Evolutionary conservation across 2,797 vertebrate genomes (phyloP).

Genomic region (Pantherophis vulpinus): DNA sequence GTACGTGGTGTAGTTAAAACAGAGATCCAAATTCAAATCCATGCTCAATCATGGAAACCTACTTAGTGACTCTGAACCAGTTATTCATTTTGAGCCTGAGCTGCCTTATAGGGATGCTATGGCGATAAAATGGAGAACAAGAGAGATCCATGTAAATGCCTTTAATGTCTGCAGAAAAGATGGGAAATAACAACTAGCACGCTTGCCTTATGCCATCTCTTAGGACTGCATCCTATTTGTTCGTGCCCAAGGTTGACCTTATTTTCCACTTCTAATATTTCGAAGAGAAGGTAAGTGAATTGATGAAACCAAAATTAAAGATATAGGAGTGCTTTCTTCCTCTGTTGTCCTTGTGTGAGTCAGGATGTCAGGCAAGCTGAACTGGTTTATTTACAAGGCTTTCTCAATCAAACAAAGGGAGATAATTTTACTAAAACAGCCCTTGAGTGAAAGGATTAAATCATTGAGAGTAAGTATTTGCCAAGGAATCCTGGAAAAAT

Average conservation of each 20-base stretch:
- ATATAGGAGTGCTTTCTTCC: not conserved
- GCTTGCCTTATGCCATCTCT: not conserved
- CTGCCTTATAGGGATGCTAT: not conserved
- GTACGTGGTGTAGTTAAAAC: not conserved
- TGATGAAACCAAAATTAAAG: not conserved
- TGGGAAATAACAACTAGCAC: not conserved
- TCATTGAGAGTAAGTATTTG: not conserved
- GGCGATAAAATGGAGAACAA: not conserved
- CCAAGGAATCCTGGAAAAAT: not conserved
- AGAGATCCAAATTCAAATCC: not conserved
- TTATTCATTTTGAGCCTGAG: not conserved
- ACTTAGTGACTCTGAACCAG: not conserved
- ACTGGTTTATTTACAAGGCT: not conserved
- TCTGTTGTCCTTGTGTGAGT: not conserved
- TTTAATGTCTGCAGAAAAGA: not conserved
- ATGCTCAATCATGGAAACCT: not conserved
- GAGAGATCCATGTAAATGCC: not conserved
- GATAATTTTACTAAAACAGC: not conserved
- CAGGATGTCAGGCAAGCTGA: not conserved
- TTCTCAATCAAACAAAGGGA: not conserved
- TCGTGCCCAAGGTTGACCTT: not conserved
- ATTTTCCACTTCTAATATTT: not conserved
- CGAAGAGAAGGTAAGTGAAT: not conserved
- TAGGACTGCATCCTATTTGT: not conserved
- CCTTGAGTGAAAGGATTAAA: not conserved